A percentile compares a stretch with the other conserved stretches of the same genome.
Conservation (phyloP, 64 coral and sea anemone species). For the Pachyseris speciosa region DNA sequence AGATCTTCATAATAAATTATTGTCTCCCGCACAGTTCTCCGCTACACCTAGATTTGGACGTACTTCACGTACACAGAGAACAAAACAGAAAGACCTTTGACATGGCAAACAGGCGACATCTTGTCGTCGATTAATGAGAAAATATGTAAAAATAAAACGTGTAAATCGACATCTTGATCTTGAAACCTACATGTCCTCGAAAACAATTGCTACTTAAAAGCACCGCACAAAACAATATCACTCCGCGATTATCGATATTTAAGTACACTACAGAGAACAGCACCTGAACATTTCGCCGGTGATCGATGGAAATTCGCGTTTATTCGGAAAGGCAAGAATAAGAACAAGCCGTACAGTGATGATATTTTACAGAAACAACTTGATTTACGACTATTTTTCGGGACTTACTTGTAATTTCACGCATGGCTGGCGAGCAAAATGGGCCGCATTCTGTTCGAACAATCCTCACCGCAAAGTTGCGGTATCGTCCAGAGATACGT, state of each 20-base stretch:
- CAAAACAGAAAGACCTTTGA: not conserved
- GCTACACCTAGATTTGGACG: not conserved
- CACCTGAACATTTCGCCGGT: constrained; percentile 3
- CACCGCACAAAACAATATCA: constrained; percentile 7
- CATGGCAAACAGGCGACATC: constrained; percentile 9
- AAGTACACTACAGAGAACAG: not conserved
- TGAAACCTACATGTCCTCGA: constrained; percentile 44
- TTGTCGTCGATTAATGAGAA: constrained; percentile 19
- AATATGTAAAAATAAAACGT: constrained; percentile 18
- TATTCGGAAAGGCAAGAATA: not conserved
- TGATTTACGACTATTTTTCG: not conserved
- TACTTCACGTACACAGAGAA: not conserved
- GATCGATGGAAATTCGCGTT: not conserved
- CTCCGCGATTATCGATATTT: constrained; percentile 11
- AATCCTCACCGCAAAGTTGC: not conserved
- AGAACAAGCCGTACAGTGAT: not conserved
- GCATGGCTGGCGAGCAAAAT: constrained; percentile 46
- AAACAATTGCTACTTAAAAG: constrained; percentile 27
- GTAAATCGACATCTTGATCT: constrained; percentile 17
- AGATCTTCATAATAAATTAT: not conserved
- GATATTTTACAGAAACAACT: constrained; percentile 27
- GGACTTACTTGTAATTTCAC: constrained; percentile 55
- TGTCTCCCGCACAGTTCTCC: not conserved
- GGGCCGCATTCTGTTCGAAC: constrained; percentile 32
- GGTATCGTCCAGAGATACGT: not conserved